Evolutionary conservation across 2,888 invertebrate species (phyloP).

Genomic region (Cephus rjabovi): DNA sequence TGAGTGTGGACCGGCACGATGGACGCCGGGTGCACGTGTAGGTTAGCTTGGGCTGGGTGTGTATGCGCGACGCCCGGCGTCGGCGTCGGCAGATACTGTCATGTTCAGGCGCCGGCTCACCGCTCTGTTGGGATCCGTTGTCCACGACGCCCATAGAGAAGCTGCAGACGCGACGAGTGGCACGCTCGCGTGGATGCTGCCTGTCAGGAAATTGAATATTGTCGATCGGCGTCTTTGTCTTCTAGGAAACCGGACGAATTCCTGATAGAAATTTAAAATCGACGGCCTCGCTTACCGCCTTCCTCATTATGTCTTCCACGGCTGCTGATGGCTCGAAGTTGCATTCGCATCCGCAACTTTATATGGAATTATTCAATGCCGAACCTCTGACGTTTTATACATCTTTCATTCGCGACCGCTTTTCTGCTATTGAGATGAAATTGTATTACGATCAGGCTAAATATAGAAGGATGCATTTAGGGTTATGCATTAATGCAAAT

Average conservation of each 20-base stretch:
- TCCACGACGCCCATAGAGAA: not conserved
- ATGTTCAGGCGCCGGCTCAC: conserved; percentile 53
- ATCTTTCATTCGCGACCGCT: not conserved
- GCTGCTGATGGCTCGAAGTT: not conserved
- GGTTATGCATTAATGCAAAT: not conserved
- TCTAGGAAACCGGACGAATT: not conserved
- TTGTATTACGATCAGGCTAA: not conserved
- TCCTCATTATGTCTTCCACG: not conserved
- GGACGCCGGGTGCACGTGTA: conserved; percentile 2
- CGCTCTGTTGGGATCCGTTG: conserved; percentile 14
- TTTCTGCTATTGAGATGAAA: not conserved
- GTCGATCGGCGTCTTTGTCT: conserved; percentile 15
- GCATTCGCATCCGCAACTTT: not conserved
- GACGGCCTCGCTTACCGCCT: not conserved
- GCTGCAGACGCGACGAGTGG: conserved; percentile 1
- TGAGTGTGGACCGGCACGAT: conserved; percentile 1
- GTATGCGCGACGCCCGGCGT: conserved; percentile 36
- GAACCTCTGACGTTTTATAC: not conserved
- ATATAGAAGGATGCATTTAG: not conserved
- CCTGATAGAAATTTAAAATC: not conserved
- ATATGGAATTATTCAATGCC: not conserved
- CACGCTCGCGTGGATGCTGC: conserved; percentile 11
- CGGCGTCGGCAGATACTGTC: conserved; percentile 58
- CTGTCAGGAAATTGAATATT: conserved; percentile 27
- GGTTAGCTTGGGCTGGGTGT: not conserved